Conservation (phyloP, 2,797 vertebrate genomes). For the Acipenser ruthenus region DNA sequence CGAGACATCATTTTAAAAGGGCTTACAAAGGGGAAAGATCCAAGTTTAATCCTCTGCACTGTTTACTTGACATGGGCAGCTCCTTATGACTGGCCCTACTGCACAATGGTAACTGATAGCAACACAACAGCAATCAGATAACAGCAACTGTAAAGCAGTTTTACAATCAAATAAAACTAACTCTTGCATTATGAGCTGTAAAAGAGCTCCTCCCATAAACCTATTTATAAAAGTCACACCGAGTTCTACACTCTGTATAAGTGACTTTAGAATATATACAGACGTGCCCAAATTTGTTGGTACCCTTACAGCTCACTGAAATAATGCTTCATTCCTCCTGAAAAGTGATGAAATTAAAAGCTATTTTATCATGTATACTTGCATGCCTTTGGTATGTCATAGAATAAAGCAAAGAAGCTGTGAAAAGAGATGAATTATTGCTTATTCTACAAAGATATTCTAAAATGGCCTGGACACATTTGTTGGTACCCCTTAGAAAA, state of each 20-base stretch:
- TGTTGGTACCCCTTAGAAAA: too few species aligned
- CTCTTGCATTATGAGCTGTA: conserved; percentile 71
- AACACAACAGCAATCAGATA: conserved; percentile 71
- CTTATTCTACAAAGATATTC: too few species aligned
- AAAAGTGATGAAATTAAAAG: too few species aligned
- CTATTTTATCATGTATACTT: too few species aligned
- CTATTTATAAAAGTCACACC: conserved; percentile 71
- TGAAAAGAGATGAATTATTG: too few species aligned
- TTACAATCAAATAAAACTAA: conserved; percentile 74
- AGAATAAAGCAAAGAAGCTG: too few species aligned
- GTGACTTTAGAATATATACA: too few species aligned
- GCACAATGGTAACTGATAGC: conserved; percentile 63
- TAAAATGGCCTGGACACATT: too few species aligned
- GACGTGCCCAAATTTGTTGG: too few species aligned
- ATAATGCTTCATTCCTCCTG: too few species aligned
- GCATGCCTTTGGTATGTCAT: too few species aligned
- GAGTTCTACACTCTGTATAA: conserved; percentile 67
- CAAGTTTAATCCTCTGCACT: conserved; percentile 23
- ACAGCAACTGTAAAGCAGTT: conserved; percentile 56
- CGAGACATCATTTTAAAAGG: neutral
- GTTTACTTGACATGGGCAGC: conserved; percentile 56
- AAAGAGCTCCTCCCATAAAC: conserved; percentile 72
- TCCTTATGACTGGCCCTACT: conserved; percentile 59
- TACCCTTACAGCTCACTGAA: too few species aligned
- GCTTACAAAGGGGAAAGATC: neutral